phyloP scores from a whole-genome alignment of 1,140 invertebrate species.

The Solenopsis fugax region DNA sequence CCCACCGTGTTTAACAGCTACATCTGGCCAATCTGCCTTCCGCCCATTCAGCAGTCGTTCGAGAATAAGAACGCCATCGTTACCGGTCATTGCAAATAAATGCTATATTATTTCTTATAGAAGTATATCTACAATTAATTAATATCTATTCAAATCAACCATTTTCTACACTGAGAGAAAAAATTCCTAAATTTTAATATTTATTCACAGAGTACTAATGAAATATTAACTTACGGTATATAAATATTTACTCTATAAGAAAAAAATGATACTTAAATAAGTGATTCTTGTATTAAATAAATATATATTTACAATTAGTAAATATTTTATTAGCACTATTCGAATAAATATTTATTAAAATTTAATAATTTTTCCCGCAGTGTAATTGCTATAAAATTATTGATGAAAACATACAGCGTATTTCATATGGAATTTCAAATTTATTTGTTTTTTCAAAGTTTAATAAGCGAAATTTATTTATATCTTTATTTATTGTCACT shows the following conservation, averaged over 20 bases:
- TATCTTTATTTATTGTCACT: neutral
- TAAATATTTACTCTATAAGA: no score
- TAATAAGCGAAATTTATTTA: neutral
- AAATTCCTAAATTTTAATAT: no score
- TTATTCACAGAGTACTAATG: no score
- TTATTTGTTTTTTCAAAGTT: neutral
- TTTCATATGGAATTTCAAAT: neutral
- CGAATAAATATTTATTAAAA: no score
- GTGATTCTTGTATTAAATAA: no score
- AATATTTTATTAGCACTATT: no score
- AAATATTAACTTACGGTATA: no score
- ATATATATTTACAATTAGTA: no score
- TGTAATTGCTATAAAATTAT: neutral
- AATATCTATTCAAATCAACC: neutral
- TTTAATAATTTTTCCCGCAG: no score
- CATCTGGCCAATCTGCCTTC: slow-evolving; percentile 95
- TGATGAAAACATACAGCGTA: neutral
- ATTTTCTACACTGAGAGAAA: neutral
- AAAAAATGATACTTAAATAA: no score
- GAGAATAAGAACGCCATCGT: slow-evolving; percentile 90
- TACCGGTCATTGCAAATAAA: slow-evolving; percentile 86
- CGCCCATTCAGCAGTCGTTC: slow-evolving; percentile 88
- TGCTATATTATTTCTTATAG: neutral
- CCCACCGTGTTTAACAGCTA: slow-evolving; percentile 91
- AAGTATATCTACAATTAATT: neutral